phyloP scores from a whole-genome alignment of 2,113 vertebrate species.

The Cacatua alba region DNA sequence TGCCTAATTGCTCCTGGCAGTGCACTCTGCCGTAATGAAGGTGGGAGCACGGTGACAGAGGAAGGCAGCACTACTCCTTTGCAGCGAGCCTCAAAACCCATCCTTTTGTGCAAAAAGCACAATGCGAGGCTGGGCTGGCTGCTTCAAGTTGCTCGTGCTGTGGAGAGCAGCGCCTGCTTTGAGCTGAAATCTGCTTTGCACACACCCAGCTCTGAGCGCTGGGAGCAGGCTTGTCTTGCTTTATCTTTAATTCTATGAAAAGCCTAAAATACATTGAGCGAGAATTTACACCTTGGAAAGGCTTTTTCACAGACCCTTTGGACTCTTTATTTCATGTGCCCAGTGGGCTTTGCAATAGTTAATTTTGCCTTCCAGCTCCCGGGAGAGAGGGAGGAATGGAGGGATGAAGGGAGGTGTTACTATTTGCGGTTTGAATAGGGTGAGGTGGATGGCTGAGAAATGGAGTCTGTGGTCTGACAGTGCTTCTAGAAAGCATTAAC shows the following conservation, averaged over 20 bases:
- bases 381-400: neutral
- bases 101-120: conserved; percentile 18
- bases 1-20: conserved; percentile 33
- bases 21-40: neutral
- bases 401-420: conserved; percentile 39
- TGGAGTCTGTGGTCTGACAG: neutral
- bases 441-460: conserved; percentile 45
- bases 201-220: rapidly evolving
- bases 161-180: neutral
- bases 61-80: neutral
- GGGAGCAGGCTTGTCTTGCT: neutral
- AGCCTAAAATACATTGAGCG: neutral
- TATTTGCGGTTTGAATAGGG: conserved; percentile 23
- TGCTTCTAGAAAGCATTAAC: conserved; percentile 45
- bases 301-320: neutral
- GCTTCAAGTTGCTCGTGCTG: neutral
- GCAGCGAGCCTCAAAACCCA: neutral
- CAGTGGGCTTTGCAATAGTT: neutral
- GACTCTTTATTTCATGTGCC: neutral
- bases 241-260: neutral
- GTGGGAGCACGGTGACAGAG: neutral
- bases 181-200: neutral
- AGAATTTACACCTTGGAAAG: neutral
- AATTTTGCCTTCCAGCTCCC: neutral
- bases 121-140: neutral